phyloP scores from a whole-genome alignment of 2,797 vertebrate species.

The Avahi laniger region DNA sequence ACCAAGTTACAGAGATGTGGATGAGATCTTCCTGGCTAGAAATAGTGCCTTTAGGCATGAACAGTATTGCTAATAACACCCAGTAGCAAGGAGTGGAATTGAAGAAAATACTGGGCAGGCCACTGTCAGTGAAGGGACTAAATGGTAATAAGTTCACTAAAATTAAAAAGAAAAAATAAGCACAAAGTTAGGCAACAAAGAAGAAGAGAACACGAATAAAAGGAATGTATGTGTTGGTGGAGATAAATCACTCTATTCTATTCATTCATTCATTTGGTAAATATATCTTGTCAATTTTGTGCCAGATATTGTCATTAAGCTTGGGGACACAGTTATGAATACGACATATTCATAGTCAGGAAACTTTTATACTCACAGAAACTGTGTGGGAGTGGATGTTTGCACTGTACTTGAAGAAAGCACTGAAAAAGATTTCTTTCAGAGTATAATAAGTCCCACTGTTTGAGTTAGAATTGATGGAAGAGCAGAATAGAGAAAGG shows the following conservation, averaged over 20 bases:
- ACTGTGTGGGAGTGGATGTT: not conserved
- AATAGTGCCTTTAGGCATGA: not conserved
- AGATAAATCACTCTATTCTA: not conserved
- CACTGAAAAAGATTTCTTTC: not conserved
- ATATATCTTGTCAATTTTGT: not conserved
- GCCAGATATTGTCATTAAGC: not conserved
- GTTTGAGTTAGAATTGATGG: not conserved
- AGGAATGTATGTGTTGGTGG: not conserved
- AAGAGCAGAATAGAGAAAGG: not conserved
- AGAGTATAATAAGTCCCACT: not conserved
- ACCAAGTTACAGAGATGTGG: not conserved
- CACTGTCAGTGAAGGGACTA: not conserved
- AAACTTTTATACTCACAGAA: not conserved
- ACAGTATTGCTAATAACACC: not conserved
- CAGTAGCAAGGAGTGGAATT: not conserved
- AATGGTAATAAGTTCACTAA: not conserved
- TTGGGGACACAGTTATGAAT: not conserved
- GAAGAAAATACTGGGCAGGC: not conserved
- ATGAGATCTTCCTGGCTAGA: not conserved
- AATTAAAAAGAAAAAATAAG: not conserved
- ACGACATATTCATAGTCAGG: not conserved
- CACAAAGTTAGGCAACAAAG: not conserved
- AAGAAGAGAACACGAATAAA: not conserved
- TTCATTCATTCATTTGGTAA: not conserved
- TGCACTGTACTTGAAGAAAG: not conserved